These are phyloP conservation scores for Apantesis nais DNA, from an alignment of 2,888 invertebrate genomes.

Conservation along the genomic window DNA sequence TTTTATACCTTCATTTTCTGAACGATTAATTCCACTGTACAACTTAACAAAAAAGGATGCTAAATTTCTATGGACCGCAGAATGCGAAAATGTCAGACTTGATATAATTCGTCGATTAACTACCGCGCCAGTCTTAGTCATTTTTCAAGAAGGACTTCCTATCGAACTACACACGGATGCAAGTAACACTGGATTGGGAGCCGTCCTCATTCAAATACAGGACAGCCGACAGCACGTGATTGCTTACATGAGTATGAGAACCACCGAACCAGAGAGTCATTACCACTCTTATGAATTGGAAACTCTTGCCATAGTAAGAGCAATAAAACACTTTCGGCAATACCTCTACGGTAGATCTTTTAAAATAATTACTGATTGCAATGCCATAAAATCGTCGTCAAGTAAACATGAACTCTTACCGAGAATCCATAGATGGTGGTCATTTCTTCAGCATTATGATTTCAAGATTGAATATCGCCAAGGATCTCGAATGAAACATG, in stretches of 20 bases:
- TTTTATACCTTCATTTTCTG: too few relatives aligned
- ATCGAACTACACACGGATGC: too few relatives aligned
- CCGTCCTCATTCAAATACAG: too few relatives aligned
- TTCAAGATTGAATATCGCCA: background rate
- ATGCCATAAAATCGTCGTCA: too few relatives aligned
- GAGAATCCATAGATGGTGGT: constrained; percentile 7
- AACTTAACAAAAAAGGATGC: constrained; percentile 4
- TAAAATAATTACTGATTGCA: constrained; percentile 6
- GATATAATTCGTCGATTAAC: constrained; percentile 6
- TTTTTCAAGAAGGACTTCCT: background rate
- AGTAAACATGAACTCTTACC: constrained; percentile 8
- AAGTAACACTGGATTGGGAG: too few relatives aligned
- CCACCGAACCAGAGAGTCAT: too few relatives aligned
- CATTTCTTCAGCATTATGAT: too few relatives aligned
- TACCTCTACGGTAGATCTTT: constrained; percentile 8
- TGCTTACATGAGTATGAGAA: too few relatives aligned
- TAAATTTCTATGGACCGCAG: background rate
- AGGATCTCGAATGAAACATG: background rate
- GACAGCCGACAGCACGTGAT: too few relatives aligned
- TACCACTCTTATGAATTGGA: background rate
- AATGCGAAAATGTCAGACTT: constrained; percentile 1
- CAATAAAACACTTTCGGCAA: too few relatives aligned
- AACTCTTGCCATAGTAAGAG: background rate
- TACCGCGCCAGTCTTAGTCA: constrained; percentile 1
- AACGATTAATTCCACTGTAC: too few relatives aligned